These are phyloP conservation scores for Lonchura striata DNA, from an alignment of 2,113 vertebrate genomes.

Conservation along the genomic window DNA sequence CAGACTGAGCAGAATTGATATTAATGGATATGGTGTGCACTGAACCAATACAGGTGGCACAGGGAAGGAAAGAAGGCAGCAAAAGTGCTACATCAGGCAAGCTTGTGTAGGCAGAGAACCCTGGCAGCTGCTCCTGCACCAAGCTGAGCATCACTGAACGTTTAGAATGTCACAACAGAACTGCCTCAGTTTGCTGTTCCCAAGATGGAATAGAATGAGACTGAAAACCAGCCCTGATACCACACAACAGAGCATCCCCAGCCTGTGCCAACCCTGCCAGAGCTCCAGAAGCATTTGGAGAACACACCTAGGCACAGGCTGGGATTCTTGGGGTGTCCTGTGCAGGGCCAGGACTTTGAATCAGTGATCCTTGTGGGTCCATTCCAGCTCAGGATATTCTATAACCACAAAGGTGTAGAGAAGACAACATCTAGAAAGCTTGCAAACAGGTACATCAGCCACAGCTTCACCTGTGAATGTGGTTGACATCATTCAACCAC, in stretches of 20 bases:
- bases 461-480: not conserved
- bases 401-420: not conserved
- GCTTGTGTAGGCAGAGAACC: not conserved
- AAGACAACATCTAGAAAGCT: not conserved
- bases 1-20: not conserved
- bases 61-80: not conserved
- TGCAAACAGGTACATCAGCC: not conserved
- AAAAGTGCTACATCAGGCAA: not conserved
- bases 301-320: not conserved
- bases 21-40: not conserved
- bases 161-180: not conserved
- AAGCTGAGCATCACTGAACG: not conserved
- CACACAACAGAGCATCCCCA: not conserved
- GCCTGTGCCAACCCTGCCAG: not conserved
- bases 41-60: not conserved
- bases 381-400: not conserved
- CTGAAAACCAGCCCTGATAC: accelerated
- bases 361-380: no score
- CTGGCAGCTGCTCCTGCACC: not conserved
- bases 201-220: not conserved
- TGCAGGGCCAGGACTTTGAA: not conserved
- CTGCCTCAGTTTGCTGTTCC: not conserved
- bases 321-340: not conserved
- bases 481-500: not conserved
- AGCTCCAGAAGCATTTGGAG: not conserved